Percentiles rank a stretch among this genome's conserved stretches.
Evolutionary conservation across 2,888 invertebrate species (phyloP).

Genomic region (Heliconius ismenius): DNA sequence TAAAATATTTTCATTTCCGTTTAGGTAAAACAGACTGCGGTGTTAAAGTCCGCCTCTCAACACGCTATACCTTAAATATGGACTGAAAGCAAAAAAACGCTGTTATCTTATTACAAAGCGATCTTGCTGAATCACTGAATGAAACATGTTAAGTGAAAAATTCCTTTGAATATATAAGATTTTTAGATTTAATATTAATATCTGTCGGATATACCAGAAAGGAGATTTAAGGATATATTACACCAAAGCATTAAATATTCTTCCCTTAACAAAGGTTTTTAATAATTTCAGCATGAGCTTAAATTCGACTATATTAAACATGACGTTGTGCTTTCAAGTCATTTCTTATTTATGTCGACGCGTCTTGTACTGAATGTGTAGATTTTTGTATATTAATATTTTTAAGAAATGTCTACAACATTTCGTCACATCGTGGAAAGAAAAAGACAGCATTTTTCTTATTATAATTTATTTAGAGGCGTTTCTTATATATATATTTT

Average conservation of each 20-base stretch:
- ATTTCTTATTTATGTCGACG: neutral
- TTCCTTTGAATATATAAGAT: neutral
- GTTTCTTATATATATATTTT: too few species aligned
- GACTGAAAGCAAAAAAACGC: too few species aligned
- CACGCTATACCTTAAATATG: too few species aligned
- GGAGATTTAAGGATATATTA: neutral
- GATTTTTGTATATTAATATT: neutral
- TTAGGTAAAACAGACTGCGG: too few species aligned
- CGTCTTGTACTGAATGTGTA: neutral
- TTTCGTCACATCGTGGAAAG: neutral
- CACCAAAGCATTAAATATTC: neutral
- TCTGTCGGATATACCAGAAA: neutral
- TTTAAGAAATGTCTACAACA: neutral
- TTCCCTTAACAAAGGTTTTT: neutral
- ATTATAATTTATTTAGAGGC: too few species aligned
- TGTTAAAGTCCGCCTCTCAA: too few species aligned
- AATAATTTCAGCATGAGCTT: slow-evolving; percentile 1
- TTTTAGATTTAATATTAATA: neutral
- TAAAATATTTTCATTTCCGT: too few species aligned
- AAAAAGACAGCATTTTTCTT: too few species aligned
- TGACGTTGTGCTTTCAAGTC: neutral
- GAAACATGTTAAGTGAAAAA: neutral
- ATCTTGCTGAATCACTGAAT: neutral
- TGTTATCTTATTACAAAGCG: neutral
- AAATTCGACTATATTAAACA: neutral